These are phyloP conservation scores for Pristionchus exspectatus DNA, from an alignment of 2,888 invertebrate species.

Conservation along the genomic window DNA sequence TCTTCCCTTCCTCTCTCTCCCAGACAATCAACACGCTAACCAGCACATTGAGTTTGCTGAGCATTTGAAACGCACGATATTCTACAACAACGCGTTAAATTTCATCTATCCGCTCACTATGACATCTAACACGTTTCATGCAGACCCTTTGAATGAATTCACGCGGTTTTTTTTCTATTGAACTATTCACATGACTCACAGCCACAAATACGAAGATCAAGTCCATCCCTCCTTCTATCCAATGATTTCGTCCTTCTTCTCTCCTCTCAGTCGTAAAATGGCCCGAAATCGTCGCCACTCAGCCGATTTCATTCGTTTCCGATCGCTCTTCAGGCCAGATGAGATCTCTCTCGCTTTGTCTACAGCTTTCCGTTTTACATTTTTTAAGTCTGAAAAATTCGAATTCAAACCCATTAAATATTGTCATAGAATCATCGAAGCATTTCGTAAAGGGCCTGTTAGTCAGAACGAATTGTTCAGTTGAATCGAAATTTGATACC, in stretches of 20 bases:
- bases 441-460: too few species aligned
- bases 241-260: neutral
- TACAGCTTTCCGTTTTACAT: neutral
- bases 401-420: too few species aligned
- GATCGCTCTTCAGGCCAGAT: neutral
- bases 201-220: neutral
- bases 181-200: neutral
- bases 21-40: too few species aligned
- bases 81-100: too few species aligned
- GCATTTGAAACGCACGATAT: too few species aligned
- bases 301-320: neutral
- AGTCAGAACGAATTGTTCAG: too few species aligned
- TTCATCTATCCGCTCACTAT: too few species aligned
- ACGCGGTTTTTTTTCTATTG: neutral
- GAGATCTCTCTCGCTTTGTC: neutral
- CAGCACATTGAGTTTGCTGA: too few species aligned
- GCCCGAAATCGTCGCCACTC: neutral
- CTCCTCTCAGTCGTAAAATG: neutral
- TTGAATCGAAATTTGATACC: neutral
- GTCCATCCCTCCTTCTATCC: neutral
- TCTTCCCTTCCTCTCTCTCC: too few species aligned
- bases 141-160: neutral
- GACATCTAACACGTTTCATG: too few species aligned
- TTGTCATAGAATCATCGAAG: too few species aligned
- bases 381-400: too few species aligned